A percentile compares a stretch with the other conserved stretches of the same genome.
phyloP scores from a whole-genome alignment of 2,113 vertebrate genomes.

The Otus sunia region DNA sequence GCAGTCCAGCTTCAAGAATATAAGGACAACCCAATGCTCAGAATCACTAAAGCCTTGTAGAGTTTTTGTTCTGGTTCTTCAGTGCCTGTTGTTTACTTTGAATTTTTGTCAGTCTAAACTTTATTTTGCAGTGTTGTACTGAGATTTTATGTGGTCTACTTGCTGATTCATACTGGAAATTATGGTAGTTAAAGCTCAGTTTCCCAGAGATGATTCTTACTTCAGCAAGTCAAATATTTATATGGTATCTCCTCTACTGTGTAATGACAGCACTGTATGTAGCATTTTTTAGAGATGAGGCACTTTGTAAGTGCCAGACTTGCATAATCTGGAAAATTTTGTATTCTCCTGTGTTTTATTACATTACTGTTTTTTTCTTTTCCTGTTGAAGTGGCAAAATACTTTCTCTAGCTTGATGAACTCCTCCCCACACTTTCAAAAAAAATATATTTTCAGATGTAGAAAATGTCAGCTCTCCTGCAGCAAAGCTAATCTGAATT shows the following conservation, averaged over 20 bases:
- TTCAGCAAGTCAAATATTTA: constrained; percentile 11
- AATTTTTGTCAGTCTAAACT: background rate
- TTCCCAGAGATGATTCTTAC: constrained; percentile 12
- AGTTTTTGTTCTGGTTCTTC: background rate
- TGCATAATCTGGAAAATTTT: background rate
- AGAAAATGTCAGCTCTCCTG: background rate
- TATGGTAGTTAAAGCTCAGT: background rate
- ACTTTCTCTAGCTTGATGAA: background rate
- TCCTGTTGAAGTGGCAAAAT: background rate
- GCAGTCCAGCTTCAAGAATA: background rate
- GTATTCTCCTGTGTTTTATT: constrained; percentile 2
- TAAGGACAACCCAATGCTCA: background rate
- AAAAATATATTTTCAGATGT: background rate
- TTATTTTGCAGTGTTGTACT: background rate
- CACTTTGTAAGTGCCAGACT: background rate
- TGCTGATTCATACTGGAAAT: background rate
- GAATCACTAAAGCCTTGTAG: background rate
- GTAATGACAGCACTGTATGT: background rate
- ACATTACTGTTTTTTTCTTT: background rate
- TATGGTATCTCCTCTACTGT: background rate
- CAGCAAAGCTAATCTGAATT: background rate
- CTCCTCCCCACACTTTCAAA: background rate
- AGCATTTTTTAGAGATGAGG: constrained; percentile 24
- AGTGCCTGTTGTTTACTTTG: background rate
- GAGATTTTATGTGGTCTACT: background rate